Base-by-base conservation (phyloP, 2,113 vertebrate species). In the Labeo rohita region DNA sequence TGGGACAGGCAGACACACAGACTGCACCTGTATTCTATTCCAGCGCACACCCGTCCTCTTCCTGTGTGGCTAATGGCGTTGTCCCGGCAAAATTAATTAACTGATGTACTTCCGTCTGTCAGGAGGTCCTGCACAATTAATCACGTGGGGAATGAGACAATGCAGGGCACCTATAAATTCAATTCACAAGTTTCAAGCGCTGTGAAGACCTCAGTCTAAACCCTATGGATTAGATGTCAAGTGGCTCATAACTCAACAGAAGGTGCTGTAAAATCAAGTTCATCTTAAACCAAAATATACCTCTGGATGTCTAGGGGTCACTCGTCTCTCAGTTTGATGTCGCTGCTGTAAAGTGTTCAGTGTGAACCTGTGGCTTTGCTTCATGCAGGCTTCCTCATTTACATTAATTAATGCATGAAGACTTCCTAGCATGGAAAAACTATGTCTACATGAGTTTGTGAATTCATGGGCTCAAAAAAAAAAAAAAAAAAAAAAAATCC, bases 11-110 rank as follows among this genome's bases (percentile, higher is more conserved):
- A 87, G 83, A 87, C 82, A 82, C 56, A 61, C 83, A 85, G 79
- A 89, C 77, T 80, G 86, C 63, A 73, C 83, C 82, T 73, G 50
- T 72, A 68, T 79, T 70, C 39, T 18, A 45, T 77, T 74, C 72
- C 70, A 36, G 43, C 4, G 0, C 34, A 61, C 66, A 72, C 63
- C 70, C 13, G 16, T 66, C 56, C 79, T 68, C 80, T 89, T 84
- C 88, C 79, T 85, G 86, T 85, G 80, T 56, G 54, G 85, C 86
- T 85, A 84, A 87, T 84, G 56, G 84, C 76, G 73, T 88, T 90
- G 86, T 84, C 87, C 86, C 49, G 84, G 86, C 85, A 83, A 86
- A 89, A 91, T 89, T 87, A 90, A 91, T 91, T 89, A 91, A 89
- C 79, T 90, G 90, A 81, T 89, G 90, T 73, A 86, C 87, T 84